A percentile compares a stretch with the other conserved stretches of the same genome.
Evolutionary conservation across 2,888 invertebrate genomes (phyloP).

Genomic region (Diarsia rubi): DNA sequence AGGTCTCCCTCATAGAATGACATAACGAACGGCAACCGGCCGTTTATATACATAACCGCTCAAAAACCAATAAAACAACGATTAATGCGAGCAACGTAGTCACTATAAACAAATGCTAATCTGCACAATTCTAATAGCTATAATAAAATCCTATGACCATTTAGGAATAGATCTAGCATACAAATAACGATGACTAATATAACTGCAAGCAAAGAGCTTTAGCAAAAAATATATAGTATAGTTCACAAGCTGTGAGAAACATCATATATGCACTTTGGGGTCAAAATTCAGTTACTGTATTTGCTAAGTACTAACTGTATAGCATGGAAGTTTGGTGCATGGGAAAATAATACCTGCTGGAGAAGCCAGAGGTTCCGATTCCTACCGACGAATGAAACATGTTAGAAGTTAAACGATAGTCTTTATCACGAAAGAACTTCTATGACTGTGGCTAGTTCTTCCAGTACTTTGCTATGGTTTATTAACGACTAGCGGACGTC

Average conservation of each 20-base stretch:
- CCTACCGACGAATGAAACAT: not conserved
- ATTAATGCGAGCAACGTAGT: conserved; percentile 33
- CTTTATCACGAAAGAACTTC: not conserved
- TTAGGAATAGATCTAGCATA: conserved; percentile 38
- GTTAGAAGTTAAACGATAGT: not conserved
- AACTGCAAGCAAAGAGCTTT: conserved; percentile 24
- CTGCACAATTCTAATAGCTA: conserved; percentile 31
- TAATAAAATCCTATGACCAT: conserved; percentile 47
- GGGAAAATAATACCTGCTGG: not conserved
- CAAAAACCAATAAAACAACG: conserved; percentile 29
- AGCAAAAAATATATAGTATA: conserved; percentile 14
- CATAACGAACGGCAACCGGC: no score
- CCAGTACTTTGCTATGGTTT: not conserved
- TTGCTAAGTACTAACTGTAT: not conserved
- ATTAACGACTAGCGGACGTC: no score
- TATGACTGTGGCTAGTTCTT: not conserved
- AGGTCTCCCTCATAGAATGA: no score
- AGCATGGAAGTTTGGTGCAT: not conserved
- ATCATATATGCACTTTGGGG: conserved; percentile 14
- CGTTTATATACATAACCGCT: not conserved
- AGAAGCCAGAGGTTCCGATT: not conserved
- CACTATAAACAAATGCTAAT: conserved; percentile 40
- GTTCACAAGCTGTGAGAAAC: conserved; percentile 11
- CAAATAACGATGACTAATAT: conserved; percentile 51
- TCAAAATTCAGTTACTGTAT: not conserved